phyloP scores from a whole-genome alignment of 1,140 invertebrate genomes.

The Drosophila santomea region DNA sequence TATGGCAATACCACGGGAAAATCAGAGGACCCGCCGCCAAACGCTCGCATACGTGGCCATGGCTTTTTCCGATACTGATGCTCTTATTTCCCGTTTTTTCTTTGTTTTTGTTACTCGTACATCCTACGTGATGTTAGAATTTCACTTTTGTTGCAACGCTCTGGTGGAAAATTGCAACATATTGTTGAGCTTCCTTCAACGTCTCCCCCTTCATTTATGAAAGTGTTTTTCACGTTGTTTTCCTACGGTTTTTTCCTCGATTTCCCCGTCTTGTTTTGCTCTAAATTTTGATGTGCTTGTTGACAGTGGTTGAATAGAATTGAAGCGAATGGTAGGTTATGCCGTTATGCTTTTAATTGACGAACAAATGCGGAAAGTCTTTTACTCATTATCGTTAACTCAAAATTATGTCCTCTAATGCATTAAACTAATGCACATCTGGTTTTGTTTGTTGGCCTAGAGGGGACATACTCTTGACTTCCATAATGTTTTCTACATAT shows the following conservation, averaged over 20 bases:
- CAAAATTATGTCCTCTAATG: background rate
- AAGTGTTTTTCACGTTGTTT: conserved; percentile 31
- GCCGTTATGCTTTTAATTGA: conserved; percentile 9
- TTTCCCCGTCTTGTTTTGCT: conserved; percentile 29
- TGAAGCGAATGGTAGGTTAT: conserved; percentile 1
- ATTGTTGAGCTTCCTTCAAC: conserved; percentile 56
- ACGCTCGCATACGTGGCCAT: conserved; percentile 10
- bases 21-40: conserved; percentile 43
- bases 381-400: background rate
- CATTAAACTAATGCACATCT: background rate
- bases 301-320: conserved; percentile 56
- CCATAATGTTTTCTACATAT: too few species aligned
- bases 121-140: conserved; percentile 65
- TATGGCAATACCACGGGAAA: conserved; percentile 23
- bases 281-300: conserved; percentile 49
- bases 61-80: conserved; percentile 12
- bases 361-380: background rate
- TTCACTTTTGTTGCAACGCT: conserved; percentile 59
- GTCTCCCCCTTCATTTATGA: conserved; percentile 1
- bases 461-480: too few species aligned
- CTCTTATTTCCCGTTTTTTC: conserved; percentile 4
- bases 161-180: conserved; percentile 68
- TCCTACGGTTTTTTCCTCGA: background rate
- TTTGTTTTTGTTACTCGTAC: conserved; percentile 22
- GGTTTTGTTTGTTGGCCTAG: too few species aligned